Base-by-base conservation (phyloP, 2,113 vertebrate species). In the Blennius ocellaris region DNA sequence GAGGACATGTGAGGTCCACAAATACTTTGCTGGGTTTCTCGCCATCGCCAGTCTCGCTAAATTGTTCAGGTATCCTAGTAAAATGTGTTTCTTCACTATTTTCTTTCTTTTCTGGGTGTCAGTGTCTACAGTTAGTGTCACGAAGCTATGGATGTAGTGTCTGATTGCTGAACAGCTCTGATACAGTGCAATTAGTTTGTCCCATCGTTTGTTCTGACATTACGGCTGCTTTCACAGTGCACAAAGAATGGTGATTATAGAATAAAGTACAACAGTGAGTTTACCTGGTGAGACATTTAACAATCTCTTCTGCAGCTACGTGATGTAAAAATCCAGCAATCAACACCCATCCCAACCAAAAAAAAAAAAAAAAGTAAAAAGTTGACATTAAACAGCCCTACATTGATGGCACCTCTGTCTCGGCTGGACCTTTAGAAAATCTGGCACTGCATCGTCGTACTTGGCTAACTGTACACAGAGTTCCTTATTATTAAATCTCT, bases 91-190 rank as follows among this genome's bases (percentile, higher is more conserved):
- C 12, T 14, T 6, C 17, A 30, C 21, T 30, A 2, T 30, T n/a
- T n/a, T n/a, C n/a, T 30, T 41, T 49, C 11, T 12, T 49, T 7
- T 67, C 30, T 60, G 40, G 48, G 43, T 62, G n/a, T 10, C 37
- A 39, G 39, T 3, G 40, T 89, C 89, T 89, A 90, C 89, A 90
- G 89, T 86, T 76, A 36, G 81, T 87, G 89, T 87, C 84, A 53
- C 73, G 80, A 78, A 87, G 72, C 59, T 86, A 9, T 45, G 52
- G 9, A n/a, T 43, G 62, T 44, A 39, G 64, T n/a, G 57, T 60
- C 17, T 30, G 21, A 30, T 30, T 30, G 21, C 21, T 30, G 4
- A 67, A 51, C 68, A 41, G 63, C 64, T 71, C 69, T 56, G 58
- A 65, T 74, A 58, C 80, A 80, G 76, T 76, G 78, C 69, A 82